phyloP scores from a whole-genome alignment of 2,888 invertebrate species.

The Hirudinaria manillensis region DNA sequence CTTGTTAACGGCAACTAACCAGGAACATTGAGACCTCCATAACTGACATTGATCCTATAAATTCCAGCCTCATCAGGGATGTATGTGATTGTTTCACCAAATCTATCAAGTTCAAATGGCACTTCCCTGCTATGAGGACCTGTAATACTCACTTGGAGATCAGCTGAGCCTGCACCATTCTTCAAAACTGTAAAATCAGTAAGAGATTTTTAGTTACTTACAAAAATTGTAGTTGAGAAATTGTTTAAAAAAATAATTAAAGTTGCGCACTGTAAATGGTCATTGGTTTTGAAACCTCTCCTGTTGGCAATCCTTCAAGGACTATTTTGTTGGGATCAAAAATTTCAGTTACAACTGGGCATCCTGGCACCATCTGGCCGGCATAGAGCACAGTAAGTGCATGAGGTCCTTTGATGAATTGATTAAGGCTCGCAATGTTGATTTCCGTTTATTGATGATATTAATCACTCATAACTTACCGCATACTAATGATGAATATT shows the following conservation, averaged over 20 bases:
- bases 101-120: slow-evolving; percentile 60
- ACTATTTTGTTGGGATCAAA: slow-evolving; percentile 59
- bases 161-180: slow-evolving; percentile 83
- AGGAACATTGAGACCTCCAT: slow-evolving; percentile 60
- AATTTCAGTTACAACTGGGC: slow-evolving; percentile 64
- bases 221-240: neutral
- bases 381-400: slow-evolving; percentile 58
- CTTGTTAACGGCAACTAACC: slow-evolving; percentile 43
- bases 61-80: slow-evolving; percentile 77
- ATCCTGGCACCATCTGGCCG: slow-evolving; percentile 55
- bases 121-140: slow-evolving; percentile 74
- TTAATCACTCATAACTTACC: slow-evolving; percentile 4
- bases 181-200: slow-evolving; percentile 64
- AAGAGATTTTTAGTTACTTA: neutral
- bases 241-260: neutral
- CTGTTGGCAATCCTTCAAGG: slow-evolving; percentile 48
- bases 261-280: slow-evolving; percentile 47
- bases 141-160: slow-evolving; percentile 77
- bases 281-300: slow-evolving; percentile 46
- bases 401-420: slow-evolving; percentile 54
- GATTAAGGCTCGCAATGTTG: too few relatives aligned
- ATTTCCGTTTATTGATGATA: too few relatives aligned
- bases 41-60: slow-evolving; percentile 62
- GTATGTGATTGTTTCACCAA: slow-evolving; percentile 64
- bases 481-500: slow-evolving; percentile 9